These are phyloP conservation scores for Manduca sexta DNA, from an alignment of 1,140 invertebrate species.

Conservation along the genomic window DNA sequence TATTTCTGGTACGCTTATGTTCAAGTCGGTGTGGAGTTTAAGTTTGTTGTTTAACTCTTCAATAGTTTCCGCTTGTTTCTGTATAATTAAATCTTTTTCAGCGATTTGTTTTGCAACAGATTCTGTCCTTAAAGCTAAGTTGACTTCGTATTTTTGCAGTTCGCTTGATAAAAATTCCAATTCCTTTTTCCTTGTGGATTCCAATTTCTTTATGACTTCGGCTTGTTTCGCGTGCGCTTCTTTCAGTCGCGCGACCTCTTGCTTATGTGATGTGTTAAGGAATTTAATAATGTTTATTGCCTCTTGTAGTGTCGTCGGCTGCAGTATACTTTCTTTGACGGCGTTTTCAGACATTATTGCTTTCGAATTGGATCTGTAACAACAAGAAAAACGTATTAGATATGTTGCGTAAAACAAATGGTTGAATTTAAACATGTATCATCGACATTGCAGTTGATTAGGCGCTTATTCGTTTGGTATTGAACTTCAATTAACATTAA, in stretches of 20 bases:
- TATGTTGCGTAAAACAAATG: too few relatives aligned
- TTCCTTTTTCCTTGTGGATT: conserved; percentile 59
- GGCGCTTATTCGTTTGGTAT: too few relatives aligned
- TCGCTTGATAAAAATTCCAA: conserved; percentile 57
- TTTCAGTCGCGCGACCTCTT: conserved; percentile 52
- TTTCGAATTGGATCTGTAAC: conserved; percentile 41
- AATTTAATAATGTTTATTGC: conserved; percentile 63
- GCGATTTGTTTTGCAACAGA: conserved; percentile 49
- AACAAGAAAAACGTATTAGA: conserved; percentile 15
- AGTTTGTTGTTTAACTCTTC: conserved; percentile 52
- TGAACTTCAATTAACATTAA: too few relatives aligned
- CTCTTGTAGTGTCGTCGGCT: conserved; percentile 57
- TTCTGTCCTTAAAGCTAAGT: conserved; percentile 51
- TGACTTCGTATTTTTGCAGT: conserved; percentile 61
- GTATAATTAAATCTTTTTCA: conserved; percentile 56
- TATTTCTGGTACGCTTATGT: conserved; percentile 40
- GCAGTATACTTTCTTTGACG: conserved; percentile 42
- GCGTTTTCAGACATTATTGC: conserved; percentile 28
- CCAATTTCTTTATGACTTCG: conserved; percentile 53
- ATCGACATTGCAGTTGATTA: too few relatives aligned
- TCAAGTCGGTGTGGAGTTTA: conserved; percentile 28
- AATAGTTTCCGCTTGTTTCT: conserved; percentile 48
- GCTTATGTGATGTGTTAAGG: conserved; percentile 54
- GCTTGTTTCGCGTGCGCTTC: conserved; percentile 48
- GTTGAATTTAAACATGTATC: too few relatives aligned